Evolutionary conservation across 2,797 vertebrate species (phyloP), one percentile per base, ranked within the genome.

Genomic region (Rhinatrema bivittatum): DNA sequence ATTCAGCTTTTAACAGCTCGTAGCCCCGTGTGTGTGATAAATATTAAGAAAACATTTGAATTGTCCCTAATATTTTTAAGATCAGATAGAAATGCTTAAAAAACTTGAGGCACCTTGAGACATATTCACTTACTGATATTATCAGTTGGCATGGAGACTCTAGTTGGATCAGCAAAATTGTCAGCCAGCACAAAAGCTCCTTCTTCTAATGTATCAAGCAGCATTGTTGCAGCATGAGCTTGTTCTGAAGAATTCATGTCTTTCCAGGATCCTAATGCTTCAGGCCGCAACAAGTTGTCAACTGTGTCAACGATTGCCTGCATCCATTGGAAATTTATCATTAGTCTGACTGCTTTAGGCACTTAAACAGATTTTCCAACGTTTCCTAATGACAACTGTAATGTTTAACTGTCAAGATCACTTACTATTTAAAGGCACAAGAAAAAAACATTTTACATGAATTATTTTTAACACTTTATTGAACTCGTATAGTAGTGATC

Each of bases 231-330:
- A 3, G 94, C 91, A 5, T 99, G 94, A 1, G 93, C 94, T 79
- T 97, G 94, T 64, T 98, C 94, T 1, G 94, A 94, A 64, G 87
- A 89, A 79, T 99, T 99, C 95, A 98, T 99, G 70, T 97, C 93
- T 28, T 81, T 87, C 96, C 96, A 99, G 20, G 94, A 97, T 70
- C 95, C 91, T 68, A 99, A 68, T 54, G 93, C 94, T 77, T 97
- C 94, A 2, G 89, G 86, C 65, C 93, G 88, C 68, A 99, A 83
- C 31, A 99, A 90, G 78, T 98, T 99, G 78, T 99, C 91, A 45
- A 99, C 96, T 1, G 94, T 99, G 77, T 99, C 96, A 66, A 99
- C 94, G 51, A 98, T 97, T 50, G 96, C 94, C 96, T 99, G 81
- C 20, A 61, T 70, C 81, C 85, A 80, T 78, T 70, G 80, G 86